Evolutionary conservation across 2,888 invertebrate genomes (phyloP), one percentile per base, ranked within the genome.

Genomic region (Chaetoderma sp.): DNA sequence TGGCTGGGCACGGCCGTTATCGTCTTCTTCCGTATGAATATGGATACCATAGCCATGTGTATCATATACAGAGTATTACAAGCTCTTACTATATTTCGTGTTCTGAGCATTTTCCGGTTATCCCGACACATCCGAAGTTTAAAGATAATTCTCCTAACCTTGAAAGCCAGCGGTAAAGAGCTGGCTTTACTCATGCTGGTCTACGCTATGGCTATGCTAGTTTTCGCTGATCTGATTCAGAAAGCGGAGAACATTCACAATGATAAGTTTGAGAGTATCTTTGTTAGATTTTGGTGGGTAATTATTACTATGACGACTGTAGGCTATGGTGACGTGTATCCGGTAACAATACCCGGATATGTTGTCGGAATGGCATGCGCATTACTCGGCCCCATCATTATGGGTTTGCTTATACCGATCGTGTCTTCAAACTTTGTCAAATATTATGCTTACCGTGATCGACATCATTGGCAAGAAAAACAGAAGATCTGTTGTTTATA

Each of bases 351-450:
- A n/a, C 21, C 32, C 16, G 52, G 52, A 10, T 52, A 28, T 21
- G 32, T 32, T 8, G 32, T 52, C 27, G 52, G 52, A 4, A 33
- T 16, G 8, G 52, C 52, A 2, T 52, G 52, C n/a, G 52, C 52
- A 52, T 4, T 52, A 13, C 32, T 33, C 3, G 52, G 52, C 28
- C n/a, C 32, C 16, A 28, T 52, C 27, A 21, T 28, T 1, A 52
- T 52, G n/a, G 52, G 52, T 8, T n/a, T 52, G 13, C 32, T 30
- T 28, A 52, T 52, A 52, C 52, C 52, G n/a, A 52, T 52, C 4
- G 32, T 52, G n/a, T 28, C 52, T 2, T 32, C 18, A 2, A 52
- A 52, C 32, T 52, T 52, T 28, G 13, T 28, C 16, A 3, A 6
- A 10, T 30, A 30, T 13, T 52, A 52, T 52, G 13, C 18, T 18